Evolutionary conservation across 2,113 vertebrate species (phyloP).

Genomic region (Antidorcas marsupialis): DNA sequence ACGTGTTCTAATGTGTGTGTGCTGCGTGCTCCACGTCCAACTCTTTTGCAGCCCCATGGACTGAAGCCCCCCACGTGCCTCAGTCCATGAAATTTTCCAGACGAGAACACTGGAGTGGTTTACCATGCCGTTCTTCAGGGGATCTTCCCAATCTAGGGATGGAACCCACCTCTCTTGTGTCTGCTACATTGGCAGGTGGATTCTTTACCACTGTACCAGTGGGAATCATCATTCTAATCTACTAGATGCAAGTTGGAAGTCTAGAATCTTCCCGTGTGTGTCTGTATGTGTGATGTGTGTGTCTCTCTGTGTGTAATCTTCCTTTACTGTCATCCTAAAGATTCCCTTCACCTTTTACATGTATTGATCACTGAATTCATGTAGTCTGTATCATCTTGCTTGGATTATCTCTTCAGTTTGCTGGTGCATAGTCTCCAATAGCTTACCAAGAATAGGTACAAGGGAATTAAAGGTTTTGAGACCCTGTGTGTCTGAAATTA

Average conservation of each 20-base stretch:
- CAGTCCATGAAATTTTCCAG: neutral
- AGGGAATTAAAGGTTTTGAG: neutral
- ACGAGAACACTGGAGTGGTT: neutral
- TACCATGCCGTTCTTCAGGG: neutral
- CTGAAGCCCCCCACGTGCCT: fast-evolving
- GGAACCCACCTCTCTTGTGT: neutral
- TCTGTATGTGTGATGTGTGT: neutral
- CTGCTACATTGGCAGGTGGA: neutral
- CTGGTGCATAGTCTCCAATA: neutral
- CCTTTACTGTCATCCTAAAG: neutral
- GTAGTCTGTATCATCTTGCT: neutral
- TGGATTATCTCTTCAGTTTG: neutral
- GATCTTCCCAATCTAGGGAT: neutral
- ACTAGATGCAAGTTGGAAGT: neutral
- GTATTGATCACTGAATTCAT: neutral
- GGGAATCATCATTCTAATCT: neutral
- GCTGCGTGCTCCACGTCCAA: neutral
- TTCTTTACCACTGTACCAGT: neutral
- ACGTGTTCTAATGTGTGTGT: neutral
- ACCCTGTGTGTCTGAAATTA: neutral
- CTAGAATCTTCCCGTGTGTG: neutral
- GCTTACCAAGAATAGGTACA: neutral
- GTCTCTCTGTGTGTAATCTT: neutral
- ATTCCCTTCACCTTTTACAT: neutral
- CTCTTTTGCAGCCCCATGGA: neutral